Base-by-base conservation (phyloP, 2,797 vertebrate genomes). In the Phoeniculus purpureus region DNA sequence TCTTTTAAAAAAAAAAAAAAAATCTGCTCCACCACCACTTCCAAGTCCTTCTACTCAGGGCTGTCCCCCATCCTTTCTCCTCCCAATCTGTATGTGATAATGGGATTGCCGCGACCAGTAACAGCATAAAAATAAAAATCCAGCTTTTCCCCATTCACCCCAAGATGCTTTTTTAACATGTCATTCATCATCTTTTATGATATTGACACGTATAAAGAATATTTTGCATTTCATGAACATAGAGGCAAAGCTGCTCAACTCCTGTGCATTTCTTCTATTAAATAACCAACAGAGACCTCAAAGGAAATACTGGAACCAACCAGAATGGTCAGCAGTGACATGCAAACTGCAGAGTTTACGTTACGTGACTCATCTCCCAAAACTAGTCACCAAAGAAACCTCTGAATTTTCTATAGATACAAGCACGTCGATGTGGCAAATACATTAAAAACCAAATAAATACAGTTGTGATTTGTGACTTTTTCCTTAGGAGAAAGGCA, bases 291-390 rank as follows among this genome's bases (percentile, higher is more conserved):
- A 73, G 70, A 91, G 50, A 73, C 23, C 54, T 87, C 67, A 81
- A 84, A 86, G 67, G 74, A 94, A 94, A 88, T 27, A 84, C 21
- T 29, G 32, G 52, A 86, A 85, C 56, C 74, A 81, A 91, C 71
- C 34, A 92, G 72, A 90, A 91, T 55, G 74, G 65, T 71, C 74
- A 64, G 52, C 85, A 91, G 58, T 81, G 51, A 61, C 50, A 75
- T 20, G 56, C 18, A 86, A 76, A 91, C 72, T 90, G 54, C 25
- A 76, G 48, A 73, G 27, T 60, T 87, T 66, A 64, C 77, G 10
- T 74, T 86, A 67, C 79, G 84, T 81, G 34, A 93, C 67, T 27
- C 81, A 74, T 23, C 23, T 81, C 66, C 48, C 55, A 76, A 90
- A 91, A 87, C 23, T 22, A 86, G 68, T 80, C 61, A 92, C 31